Percentiles rank a stretch among this genome's conserved stretches.
phyloP scores from a whole-genome alignment of 2,113 vertebrate genomes.

The Lethenteron reissneri region DNA sequence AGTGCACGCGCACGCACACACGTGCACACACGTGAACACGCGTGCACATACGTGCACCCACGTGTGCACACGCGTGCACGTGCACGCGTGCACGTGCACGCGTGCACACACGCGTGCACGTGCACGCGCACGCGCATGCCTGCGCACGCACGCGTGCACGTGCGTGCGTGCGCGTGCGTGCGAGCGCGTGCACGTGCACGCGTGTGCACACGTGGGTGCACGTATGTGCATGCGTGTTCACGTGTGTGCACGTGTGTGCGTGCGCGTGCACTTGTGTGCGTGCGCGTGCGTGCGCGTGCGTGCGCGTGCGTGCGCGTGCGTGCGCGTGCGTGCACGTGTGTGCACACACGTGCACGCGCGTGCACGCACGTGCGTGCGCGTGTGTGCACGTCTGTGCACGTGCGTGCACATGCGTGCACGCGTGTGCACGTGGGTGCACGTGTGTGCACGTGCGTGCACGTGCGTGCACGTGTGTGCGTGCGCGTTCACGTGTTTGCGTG shows the following conservation, averaged over 20 bases:
- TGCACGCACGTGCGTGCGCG: not conserved
- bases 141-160: too few species aligned
- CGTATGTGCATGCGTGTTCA: not conserved
- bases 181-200: too few species aligned
- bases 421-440: not conserved
- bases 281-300: conserved; percentile 3
- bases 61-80: too few species aligned
- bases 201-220: too few species aligned
- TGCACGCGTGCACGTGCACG: too few species aligned
- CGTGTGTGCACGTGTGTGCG: not conserved
- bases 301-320: conserved; percentile 3
- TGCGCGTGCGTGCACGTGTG: not conserved
- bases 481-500: not conserved
- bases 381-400: not conserved
- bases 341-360: not conserved
- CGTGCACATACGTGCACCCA: too few species aligned
- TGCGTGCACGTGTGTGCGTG: not conserved
- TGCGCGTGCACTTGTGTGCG: not conserved
- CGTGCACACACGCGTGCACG: too few species aligned
- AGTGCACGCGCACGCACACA: too few species aligned
- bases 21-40: too few species aligned
- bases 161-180: too few species aligned
- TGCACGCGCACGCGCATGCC: too few species aligned
- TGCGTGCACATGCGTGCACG: not conserved
- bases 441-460: not conserved